Evolutionary conservation across 1,140 invertebrate genomes (phyloP).

Genomic region (Liolophura sinensis): DNA sequence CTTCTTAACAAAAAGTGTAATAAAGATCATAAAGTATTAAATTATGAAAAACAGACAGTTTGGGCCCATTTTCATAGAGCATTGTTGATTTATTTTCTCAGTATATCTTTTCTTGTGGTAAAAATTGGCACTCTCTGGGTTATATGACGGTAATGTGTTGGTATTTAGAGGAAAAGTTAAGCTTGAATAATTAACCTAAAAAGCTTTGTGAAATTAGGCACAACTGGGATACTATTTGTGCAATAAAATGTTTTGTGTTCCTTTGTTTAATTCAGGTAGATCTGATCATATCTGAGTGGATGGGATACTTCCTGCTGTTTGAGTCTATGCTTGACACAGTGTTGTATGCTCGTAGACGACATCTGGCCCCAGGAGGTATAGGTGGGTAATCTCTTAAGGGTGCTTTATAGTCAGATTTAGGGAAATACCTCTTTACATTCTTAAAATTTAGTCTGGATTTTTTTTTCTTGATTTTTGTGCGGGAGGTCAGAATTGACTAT

Average conservation of each 20-base stretch:
- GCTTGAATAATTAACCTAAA: no score
- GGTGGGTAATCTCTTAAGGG: slow-evolving; percentile 23
- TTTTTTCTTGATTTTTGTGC: no score
- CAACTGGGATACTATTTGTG: not conserved
- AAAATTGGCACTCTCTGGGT: no score
- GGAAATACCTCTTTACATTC: not conserved
- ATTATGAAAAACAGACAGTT: no score
- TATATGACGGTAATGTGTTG: no score
- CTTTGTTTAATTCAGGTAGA: slow-evolving; percentile 40
- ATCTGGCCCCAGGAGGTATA: slow-evolving; percentile 41
- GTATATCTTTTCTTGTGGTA: no score
- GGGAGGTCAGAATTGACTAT: no score
- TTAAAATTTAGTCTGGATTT: no score
- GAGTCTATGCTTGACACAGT: slow-evolving; percentile 61
- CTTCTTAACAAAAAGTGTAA: no score
- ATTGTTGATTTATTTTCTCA: not conserved
- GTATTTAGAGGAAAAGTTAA: no score
- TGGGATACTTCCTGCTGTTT: slow-evolving; percentile 60
- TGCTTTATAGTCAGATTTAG: not conserved
- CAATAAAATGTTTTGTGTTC: not conserved
- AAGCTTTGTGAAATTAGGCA: not conserved
- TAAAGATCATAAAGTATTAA: no score
- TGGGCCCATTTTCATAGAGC: no score
- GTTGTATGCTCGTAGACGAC: slow-evolving; percentile 53
- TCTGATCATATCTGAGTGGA: slow-evolving; percentile 60